A percentile compares a stretch with the other conserved stretches of the same genome.
phyloP scores from a whole-genome alignment of 2,113 vertebrate species.

The Dromaius novaehollandiae region DNA sequence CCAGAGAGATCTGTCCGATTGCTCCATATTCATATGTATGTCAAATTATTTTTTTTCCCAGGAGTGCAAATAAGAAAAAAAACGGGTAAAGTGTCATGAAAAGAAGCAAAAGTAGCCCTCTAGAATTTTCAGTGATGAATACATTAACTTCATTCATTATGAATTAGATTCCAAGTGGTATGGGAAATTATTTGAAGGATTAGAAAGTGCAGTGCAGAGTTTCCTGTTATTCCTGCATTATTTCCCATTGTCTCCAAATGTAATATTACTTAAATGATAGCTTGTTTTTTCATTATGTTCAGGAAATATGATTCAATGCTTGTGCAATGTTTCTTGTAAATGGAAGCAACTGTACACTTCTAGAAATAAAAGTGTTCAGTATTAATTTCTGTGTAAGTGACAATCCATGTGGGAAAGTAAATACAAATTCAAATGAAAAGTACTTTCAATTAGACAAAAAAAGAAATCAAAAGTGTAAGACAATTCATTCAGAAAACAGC shows the following conservation, averaged over 20 bases:
- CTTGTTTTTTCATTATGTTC: slow-evolving; percentile 10
- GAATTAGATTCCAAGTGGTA: background rate
- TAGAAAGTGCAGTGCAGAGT: background rate
- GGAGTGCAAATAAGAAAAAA: background rate
- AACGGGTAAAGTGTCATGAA: background rate
- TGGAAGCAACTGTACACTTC: background rate
- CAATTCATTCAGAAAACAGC: background rate
- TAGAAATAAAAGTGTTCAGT: background rate
- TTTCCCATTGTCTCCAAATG: slow-evolving; percentile 17
- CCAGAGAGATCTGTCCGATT: background rate
- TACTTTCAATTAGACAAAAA: background rate
- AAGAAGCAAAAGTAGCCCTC: background rate
- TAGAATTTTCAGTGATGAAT: background rate
- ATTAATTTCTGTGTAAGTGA: background rate
- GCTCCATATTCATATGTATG: background rate
- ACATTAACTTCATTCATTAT: background rate
- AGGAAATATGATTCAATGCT: slow-evolving; percentile 35
- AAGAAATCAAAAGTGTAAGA: background rate
- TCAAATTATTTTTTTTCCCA: background rate
- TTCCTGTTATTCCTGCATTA: slow-evolving; percentile 16
- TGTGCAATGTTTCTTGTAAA: background rate
- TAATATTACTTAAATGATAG: slow-evolving; percentile 18
- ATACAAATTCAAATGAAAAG: background rate
- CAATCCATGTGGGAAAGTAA: background rate
- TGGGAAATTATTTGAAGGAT: background rate